These are phyloP conservation scores for Ariopsis seemanni DNA, from an alignment of 2,113 vertebrate species.

Conservation along the genomic window DNA sequence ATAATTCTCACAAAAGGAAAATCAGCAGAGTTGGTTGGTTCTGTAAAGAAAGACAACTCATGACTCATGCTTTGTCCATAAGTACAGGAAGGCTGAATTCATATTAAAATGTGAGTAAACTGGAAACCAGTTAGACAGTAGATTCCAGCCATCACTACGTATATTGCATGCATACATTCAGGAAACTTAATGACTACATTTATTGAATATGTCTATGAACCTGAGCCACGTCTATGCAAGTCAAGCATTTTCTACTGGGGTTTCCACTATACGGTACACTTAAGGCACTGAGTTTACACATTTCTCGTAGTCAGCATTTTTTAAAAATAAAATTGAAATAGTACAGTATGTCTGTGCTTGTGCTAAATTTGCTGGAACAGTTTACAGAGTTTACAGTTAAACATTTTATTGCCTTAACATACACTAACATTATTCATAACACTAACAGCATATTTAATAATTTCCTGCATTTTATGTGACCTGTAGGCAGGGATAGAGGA, in stretches of 20 bases:
- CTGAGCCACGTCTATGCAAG: neutral
- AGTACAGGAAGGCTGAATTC: neutral
- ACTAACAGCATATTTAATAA: neutral
- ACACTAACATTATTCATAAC: neutral
- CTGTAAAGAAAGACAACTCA: neutral
- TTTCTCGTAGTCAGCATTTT: neutral
- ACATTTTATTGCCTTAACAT: neutral
- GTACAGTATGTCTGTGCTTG: neutral
- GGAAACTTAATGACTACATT: neutral
- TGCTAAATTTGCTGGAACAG: neutral
- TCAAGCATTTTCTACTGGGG: neutral
- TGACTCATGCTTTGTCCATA: neutral
- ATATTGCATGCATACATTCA: neutral
- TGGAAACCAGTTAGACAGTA: neutral
- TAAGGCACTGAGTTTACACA: neutral
- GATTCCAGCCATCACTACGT: neutral
- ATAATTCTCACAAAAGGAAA: neutral
- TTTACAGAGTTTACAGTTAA: too few relatives aligned
- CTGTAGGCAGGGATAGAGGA: neutral
- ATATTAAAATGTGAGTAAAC: slow-evolving; percentile 2
- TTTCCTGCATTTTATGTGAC: neutral
- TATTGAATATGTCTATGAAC: neutral
- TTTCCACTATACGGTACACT: neutral
- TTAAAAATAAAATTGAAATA: neutral
- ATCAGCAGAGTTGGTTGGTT: neutral